Base-by-base conservation (phyloP, 2,113 vertebrate species). In the Nyctibius bracteatus region DNA sequence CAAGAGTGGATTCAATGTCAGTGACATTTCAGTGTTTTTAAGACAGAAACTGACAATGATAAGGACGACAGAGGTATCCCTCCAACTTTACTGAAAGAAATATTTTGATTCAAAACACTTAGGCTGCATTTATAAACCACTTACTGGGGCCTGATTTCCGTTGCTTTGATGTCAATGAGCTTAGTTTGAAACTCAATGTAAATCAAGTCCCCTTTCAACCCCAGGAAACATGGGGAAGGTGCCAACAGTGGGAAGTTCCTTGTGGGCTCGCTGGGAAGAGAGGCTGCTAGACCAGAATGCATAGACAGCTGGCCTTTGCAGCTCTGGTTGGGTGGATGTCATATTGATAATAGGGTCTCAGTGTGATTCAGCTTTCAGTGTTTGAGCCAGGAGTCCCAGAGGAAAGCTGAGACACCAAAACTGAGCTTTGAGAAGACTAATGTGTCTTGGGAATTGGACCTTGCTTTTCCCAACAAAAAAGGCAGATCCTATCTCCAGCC, bases 21-120 rank as follows among this genome's bases (percentile, higher is more conserved):
- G 67, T 86, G 67, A 88, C 63, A 78, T 95, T 77, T 83, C 71
- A 55, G 55, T 81, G 63, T 85, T 93, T 96, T 94, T 2, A 15
- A 88, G 82, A 73, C 51, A 94, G 92, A 92, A 95, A 95, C 82
- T 78, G 90, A 59, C 59, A 90, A 83, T 31, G 62, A 94, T 90
- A 90, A 90, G 43, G 92, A 92, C 3, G 8, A 93, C 58, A 92
- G 88, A 82, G 4, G 0, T 71, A 94, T 17, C 51, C 74, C 86
- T 90, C 84, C 72, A 92, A 71, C 74, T 81, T 96, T 84, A 86
- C 88, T 90, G 82, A 88, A 94, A 91, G 85, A 88, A 81, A 9
- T 96, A 86, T 94, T 96, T 96, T 93, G 79, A 88, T 90, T 96
- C 94, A 95, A 96, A 97, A 96, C 90, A 96, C 75, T 95, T 93